A percentile compares a stretch with the other conserved stretches of the same genome.
These are phyloP conservation scores for Tetrao urogallus DNA, from an alignment of 2,113 vertebrate genomes.

Conservation along the genomic window DNA sequence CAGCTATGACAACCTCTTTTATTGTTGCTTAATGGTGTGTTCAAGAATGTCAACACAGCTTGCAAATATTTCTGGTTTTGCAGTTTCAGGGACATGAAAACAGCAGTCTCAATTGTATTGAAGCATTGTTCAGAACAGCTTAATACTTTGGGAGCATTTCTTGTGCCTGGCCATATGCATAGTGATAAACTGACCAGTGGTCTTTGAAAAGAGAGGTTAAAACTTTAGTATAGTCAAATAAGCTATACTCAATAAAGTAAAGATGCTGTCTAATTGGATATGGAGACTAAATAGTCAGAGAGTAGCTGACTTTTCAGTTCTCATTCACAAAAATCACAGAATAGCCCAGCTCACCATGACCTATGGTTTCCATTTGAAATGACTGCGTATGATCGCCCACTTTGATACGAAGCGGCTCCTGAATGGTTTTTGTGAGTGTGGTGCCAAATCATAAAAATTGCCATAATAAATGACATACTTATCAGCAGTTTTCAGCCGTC, in stretches of 20 bases:
- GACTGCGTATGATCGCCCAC: neutral
- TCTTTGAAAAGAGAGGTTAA: conserved; percentile 4
- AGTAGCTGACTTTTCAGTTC: conserved; percentile 3
- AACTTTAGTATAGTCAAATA: neutral
- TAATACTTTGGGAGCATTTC: conserved; percentile 43
- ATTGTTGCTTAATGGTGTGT: conserved; percentile 54
- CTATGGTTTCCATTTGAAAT: conserved; percentile 18
- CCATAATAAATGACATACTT: neutral
- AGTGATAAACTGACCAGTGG: conserved; percentile 4
- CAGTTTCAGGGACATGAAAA: conserved; percentile 50
- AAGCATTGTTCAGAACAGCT: conserved; percentile 46
- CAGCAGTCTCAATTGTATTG: conserved; percentile 39
- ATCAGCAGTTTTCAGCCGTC: conserved; percentile 33
- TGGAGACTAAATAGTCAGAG: neutral
- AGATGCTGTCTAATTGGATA: neutral
- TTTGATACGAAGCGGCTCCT: conserved; percentile 5
- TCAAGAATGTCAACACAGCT: conserved; percentile 61
- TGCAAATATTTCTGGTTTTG: conserved; percentile 64
- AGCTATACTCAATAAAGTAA: neutral
- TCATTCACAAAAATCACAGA: conserved; percentile 25
- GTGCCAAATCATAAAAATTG: conserved; percentile 36
- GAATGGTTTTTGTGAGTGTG: neutral
- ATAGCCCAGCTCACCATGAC: neutral
- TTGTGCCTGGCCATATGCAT: conserved; percentile 12
- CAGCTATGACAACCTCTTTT: conserved; percentile 69